Evolutionary conservation across 2,888 invertebrate species (phyloP), one percentile per base, ranked within the genome.

Genomic region (Nymphalis polychloros): DNA sequence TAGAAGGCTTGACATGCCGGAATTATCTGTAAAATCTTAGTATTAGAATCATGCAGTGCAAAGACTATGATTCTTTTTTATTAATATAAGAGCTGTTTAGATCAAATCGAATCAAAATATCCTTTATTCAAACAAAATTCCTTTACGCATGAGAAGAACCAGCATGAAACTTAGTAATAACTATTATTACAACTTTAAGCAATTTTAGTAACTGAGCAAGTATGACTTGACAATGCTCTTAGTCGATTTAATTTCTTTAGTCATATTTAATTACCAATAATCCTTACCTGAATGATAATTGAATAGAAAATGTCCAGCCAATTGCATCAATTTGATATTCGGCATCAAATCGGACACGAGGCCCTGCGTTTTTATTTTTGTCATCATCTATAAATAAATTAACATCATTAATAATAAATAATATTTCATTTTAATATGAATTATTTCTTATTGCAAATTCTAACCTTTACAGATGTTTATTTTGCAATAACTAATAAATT

Each of bases 281-380:
- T 17, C 13, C 68, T 89, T 89, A 89, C 95, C 95, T 27, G 94
- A 93, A 72, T 96, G 94, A 79, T 96, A 97, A 81, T 96, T 96
- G 82, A 97, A 95, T 82, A 97, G 93, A 79, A 96, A 97, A 79
- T 97, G 96, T 5, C 97, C 97, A 6, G 94, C 93, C 46, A 93
- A 90, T 84, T 96, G 95, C 95, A 97, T 97, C 71, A 97, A 83
- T 77, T 94, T 94, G 79, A 97, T 96, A 81, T 97, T 96, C 55
- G 97, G 97, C 95, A 96, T 95, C 79, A 97, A 92, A 85, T 97
- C 97, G 83, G 96, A 95, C 90, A 97, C 97, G 63, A 97, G 95
- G 86, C 97, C 97, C 81, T 87, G 88, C 27, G 86, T 77, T 76
- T 91, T 92, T 75, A 81, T 80, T 80, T 89, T 92, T 70, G 79